Conservation (phyloP, 2,113 vertebrate genomes). For the Petromus typicus region DNA sequence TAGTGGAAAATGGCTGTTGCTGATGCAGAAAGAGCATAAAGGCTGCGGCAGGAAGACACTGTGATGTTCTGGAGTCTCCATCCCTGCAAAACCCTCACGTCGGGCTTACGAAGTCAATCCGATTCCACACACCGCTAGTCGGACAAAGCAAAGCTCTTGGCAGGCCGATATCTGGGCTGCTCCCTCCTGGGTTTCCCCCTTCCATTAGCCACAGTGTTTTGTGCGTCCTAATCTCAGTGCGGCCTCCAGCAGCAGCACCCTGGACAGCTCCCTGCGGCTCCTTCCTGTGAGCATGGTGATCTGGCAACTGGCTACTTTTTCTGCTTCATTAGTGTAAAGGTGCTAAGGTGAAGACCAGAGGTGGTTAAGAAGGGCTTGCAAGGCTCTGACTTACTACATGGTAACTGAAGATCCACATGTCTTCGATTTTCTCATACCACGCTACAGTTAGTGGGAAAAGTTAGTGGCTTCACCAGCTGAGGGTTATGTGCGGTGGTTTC, state of each 20-base stretch:
- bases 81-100: constrained; percentile 34
- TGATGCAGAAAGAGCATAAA: not conserved
- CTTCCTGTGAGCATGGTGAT: not conserved
- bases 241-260: not conserved
- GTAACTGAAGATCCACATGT: not conserved
- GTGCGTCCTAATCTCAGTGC: not conserved
- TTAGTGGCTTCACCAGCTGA: not conserved
- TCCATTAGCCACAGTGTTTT: not conserved
- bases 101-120: not conserved
- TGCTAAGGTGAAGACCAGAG: not conserved
- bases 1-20: constrained; percentile 43
- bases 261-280: not conserved
- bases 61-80: constrained; percentile 18
- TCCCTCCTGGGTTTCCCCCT: not conserved
- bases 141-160: not conserved
- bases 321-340: not conserved
- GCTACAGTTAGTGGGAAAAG: not conserved
- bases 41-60: not conserved
- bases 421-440: not conserved
- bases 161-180: not conserved
- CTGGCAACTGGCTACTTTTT: not conserved
- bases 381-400: not conserved
- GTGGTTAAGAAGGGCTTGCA: not conserved
- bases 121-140: not conserved
- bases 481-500: not conserved